Base-by-base conservation (phyloP, 2,797 vertebrate species). In the Perodicticus potto region DNA sequence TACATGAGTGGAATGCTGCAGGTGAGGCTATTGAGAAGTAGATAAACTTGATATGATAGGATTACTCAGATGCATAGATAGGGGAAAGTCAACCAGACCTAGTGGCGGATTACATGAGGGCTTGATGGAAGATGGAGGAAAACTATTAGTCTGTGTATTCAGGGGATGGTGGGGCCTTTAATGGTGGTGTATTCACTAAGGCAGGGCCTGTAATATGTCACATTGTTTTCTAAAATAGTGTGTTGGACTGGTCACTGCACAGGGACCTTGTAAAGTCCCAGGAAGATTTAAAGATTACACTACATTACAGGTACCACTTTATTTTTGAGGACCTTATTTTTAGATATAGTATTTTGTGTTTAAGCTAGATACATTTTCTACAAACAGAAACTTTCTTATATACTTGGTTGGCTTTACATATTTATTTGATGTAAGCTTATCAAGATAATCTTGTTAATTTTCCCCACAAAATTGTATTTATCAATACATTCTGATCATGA, bases 391-490 rank as follows among this genome's bases (percentile, higher is more conserved):
- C 73, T 11, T 45, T 73, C 65, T 96, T 95, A 96, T 97, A 92
- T 29, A 91, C 94, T 95, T 84, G 16, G 27, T 95, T 93, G 77
- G 84, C 93, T 98, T 97, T 81, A 76, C 32, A 95, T 86, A 84
- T 83, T 94, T 93, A 95, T 89, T 61, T 94, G 43, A 45, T 91
- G 76, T 72, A 95, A 55, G 77, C 96, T 97, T 97, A 91, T 45
- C 65, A 93, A 89, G 8, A 86, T 97, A 98, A 97, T 97, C 86
- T 80, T 96, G 83, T 94, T 97, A 97, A 97, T 97, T 97, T 97
- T 65, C 45, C 69, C 91, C 37, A 78, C 4, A 76, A 96, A 57
- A 70, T 70, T 76, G 72, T 96, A 96, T 91, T 95, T 89, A 63
- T 81, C 45, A n/a, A 97, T 69, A 96, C 88, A 93, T 74, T 93